Evolutionary conservation across 2,113 vertebrate genomes (phyloP).

Genomic region (Antennarius striatus): DNA sequence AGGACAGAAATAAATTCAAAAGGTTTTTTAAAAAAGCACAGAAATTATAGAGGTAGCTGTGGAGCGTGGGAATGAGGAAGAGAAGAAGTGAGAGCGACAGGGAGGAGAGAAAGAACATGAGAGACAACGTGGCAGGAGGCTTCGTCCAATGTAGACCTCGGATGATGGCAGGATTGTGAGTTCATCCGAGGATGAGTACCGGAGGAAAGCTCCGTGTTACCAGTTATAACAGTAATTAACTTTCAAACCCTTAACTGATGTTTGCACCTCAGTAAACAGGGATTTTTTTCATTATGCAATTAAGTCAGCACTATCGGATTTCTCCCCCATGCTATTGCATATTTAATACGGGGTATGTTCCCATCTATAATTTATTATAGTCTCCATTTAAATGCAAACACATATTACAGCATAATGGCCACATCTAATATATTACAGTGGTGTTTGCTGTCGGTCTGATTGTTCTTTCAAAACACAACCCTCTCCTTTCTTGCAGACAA

Average conservation of each 20-base stretch:
- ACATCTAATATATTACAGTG: neutral
- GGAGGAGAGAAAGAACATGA: slow-evolving; percentile 40
- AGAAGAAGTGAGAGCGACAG: slow-evolving; percentile 32
- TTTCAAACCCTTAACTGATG: slow-evolving; percentile 51
- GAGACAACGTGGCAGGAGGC: slow-evolving; percentile 82
- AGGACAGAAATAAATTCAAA: slow-evolving; percentile 1
- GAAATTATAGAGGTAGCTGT: slow-evolving; percentile 36
- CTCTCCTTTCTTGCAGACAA: slow-evolving; percentile 6
- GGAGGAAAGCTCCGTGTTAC: slow-evolving; percentile 22
- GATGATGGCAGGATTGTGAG: slow-evolving; percentile 54
- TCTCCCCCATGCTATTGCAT: neutral
- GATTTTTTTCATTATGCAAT: slow-evolving; percentile 9
- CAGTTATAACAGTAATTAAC: slow-evolving; percentile 54
- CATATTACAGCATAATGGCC: neutral
- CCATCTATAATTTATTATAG: slow-evolving; percentile 16
- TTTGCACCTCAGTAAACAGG: slow-evolving; percentile 31
- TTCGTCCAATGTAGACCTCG: slow-evolving; percentile 54
- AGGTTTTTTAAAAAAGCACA: no score
- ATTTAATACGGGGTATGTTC: slow-evolving; percentile 1
- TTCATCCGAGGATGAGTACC: slow-evolving; percentile 72
- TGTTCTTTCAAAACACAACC: slow-evolving; percentile 4
- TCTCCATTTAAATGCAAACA: slow-evolving; percentile 4
- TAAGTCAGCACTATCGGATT: slow-evolving; percentile 42
- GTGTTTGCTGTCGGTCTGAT: no score
- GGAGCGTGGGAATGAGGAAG: slow-evolving; percentile 54